Evolutionary conservation across 2,888 invertebrate genomes (phyloP).

Genomic region (Andricus quercusramuli): DNA sequence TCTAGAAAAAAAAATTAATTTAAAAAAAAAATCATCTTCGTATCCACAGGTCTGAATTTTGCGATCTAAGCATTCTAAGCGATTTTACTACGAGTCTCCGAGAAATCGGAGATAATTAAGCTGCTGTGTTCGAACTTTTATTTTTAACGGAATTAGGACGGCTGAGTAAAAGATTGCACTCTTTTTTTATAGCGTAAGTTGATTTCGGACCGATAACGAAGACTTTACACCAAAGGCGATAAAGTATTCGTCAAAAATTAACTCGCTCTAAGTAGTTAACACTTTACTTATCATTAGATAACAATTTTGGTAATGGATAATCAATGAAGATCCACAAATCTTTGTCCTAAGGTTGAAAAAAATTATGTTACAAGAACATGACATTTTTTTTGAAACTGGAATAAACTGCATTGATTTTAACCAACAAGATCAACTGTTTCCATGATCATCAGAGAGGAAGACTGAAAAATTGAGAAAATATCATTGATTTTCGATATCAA

Average conservation of each 20-base stretch:
- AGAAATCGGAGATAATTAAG: constrained; percentile 4
- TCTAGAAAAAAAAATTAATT: not conserved
- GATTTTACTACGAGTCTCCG: not conserved
- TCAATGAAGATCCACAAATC: not conserved
- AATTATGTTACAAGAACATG: constrained; percentile 19
- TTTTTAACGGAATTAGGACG: constrained; percentile 29
- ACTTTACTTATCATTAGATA: constrained; percentile 22
- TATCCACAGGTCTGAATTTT: constrained; percentile 21
- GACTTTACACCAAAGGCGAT: not conserved
- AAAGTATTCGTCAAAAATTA: not conserved
- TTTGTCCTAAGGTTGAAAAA: not conserved
- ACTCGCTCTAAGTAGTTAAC: not conserved
- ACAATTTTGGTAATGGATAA: constrained; percentile 27
- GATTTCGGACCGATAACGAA: not conserved
- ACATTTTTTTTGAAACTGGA: not conserved
- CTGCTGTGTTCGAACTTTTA: constrained; percentile 6
- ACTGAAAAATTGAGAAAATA: not conserved
- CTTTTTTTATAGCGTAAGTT: constrained; percentile 2
- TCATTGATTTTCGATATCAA: not conserved
- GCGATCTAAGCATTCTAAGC: not conserved
- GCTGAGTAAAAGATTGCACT: constrained; percentile 37
- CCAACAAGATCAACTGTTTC: not conserved
- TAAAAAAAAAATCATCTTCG: not conserved
- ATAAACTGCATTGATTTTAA: not conserved
- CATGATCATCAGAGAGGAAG: not conserved